Percentiles rank a stretch among this genome's conserved stretches.
Conservation (phyloP, 2,113 vertebrate genomes). For the Suncus etruscus region DNA sequence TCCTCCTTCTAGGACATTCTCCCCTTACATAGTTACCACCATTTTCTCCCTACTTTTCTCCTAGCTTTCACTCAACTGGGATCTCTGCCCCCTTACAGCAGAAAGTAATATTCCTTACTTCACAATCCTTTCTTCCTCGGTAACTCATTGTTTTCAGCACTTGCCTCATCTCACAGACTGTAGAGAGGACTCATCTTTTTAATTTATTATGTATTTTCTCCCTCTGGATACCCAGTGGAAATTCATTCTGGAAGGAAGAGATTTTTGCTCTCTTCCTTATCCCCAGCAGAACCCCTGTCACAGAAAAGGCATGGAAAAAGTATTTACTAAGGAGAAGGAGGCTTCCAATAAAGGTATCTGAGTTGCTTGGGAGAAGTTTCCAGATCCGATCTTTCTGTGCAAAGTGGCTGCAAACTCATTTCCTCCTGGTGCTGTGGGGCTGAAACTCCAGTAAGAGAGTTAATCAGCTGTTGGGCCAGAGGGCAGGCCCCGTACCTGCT, state of each 20-base stretch:
- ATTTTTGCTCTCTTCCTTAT: background rate
- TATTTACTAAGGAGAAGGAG: background rate
- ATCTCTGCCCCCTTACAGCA: background rate
- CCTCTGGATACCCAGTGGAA: background rate
- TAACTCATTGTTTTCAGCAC: background rate
- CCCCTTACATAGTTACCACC: fast-evolving
- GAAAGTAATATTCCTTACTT: no score
- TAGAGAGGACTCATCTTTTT: background rate
- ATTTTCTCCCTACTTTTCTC: background rate
- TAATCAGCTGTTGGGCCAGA: background rate
- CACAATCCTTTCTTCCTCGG: background rate
- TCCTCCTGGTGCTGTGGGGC: background rate
- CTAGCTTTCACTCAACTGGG: background rate
- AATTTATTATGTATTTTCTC: background rate
- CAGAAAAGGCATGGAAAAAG: background rate
- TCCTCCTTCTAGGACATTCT: background rate
- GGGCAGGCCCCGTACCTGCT: slow-evolving; percentile 48
- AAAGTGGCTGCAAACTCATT: slow-evolving; percentile 28
- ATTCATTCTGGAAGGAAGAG: background rate
- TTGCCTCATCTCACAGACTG: background rate
- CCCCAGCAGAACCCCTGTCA: background rate
- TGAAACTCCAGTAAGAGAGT: slow-evolving; percentile 48
- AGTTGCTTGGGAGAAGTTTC: no score
- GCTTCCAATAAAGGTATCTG: background rate
- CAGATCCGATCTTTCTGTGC: background rate